Conservation (phyloP, 2,888 invertebrate genomes). For the Gnatocerus cornutus region DNA sequence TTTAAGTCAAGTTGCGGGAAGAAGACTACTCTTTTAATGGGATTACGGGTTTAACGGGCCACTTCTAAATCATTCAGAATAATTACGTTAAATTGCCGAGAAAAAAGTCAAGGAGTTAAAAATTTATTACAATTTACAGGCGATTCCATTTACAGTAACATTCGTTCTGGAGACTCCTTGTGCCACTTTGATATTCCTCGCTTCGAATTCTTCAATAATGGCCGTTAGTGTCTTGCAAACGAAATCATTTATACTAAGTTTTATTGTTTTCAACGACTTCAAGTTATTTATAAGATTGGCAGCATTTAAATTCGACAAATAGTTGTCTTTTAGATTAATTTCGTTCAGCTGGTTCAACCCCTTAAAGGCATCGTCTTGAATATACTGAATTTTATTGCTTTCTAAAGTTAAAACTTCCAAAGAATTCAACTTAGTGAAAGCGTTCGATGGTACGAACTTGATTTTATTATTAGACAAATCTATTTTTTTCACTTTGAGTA, state of each 20-base stretch:
- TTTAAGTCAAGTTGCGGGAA: conserved; percentile 12
- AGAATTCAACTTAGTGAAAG: conserved; percentile 36
- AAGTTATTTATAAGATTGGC: conserved; percentile 46
- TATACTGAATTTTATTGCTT: conserved; percentile 45
- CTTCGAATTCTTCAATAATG: conserved; percentile 39
- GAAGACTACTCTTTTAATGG: conserved; percentile 20
- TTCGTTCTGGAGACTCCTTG: conserved; percentile 41
- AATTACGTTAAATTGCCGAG: conserved; percentile 13
- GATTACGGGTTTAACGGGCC: conserved; percentile 4
- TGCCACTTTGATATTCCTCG: conserved; percentile 33
- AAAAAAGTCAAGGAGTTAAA: conserved; percentile 10
- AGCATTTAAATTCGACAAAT: conserved; percentile 46
- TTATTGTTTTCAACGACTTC: conserved; percentile 42
- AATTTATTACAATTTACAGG: conserved; percentile 44
- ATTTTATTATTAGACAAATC: conserved; percentile 48
- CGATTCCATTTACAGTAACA: conserved; percentile 44
- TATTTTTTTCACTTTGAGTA: conserved; percentile 45
- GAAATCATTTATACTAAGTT: conserved; percentile 47
- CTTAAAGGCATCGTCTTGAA: conserved; percentile 40
- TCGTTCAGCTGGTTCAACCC: conserved; percentile 30
- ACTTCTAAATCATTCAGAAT: conserved; percentile 24
- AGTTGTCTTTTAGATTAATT: conserved; percentile 50
- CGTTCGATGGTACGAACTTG: conserved; percentile 15
- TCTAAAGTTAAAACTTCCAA: conserved; percentile 48
- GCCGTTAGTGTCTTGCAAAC: conserved; percentile 36